Evolutionary conservation across 2,113 vertebrate genomes (phyloP).

Genomic region (Sceloporus undulatus): DNA sequence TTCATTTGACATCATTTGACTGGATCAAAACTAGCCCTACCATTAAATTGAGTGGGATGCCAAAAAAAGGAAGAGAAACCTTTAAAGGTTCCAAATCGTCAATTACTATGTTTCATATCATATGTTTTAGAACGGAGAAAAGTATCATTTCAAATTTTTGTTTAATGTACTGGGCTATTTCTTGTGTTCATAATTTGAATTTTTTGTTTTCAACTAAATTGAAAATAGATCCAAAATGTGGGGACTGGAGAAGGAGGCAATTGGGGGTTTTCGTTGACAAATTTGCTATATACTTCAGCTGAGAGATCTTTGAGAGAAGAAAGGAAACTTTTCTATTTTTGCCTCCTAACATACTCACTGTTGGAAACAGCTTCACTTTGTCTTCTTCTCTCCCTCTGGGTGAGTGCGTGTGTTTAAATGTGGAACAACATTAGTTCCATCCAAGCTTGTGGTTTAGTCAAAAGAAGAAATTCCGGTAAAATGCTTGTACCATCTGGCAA

Average conservation of each 20-base stretch:
- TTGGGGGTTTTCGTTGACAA: too few relatives aligned
- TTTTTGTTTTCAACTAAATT: too few relatives aligned
- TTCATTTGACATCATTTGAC: too few relatives aligned
- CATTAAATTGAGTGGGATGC: too few relatives aligned
- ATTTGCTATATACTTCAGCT: neutral
- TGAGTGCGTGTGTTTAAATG: neutral
- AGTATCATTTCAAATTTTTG: neutral
- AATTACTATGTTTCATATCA: neutral
- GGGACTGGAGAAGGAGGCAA: too few relatives aligned
- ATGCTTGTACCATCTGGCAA: neutral
- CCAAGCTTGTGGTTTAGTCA: conserved; percentile 13
- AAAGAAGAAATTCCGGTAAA: conserved; percentile 7
- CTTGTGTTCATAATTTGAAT: neutral
- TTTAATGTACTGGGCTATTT: neutral
- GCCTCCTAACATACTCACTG: neutral
- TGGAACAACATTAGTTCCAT: conserved; percentile 3
- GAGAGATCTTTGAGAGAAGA: neutral
- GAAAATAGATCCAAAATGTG: too few relatives aligned
- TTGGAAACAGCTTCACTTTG: conserved; percentile 12
- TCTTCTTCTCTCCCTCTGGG: neutral
- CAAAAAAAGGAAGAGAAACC: too few relatives aligned
- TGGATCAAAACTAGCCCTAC: too few relatives aligned
- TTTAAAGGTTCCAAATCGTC: neutral
- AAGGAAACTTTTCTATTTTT: neutral
- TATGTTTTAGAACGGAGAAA: neutral